A percentile compares a stretch with the other conserved stretches of the same genome.
Evolutionary conservation across 92 coral and sea anemone genomes (phyloP).

Genomic region (Actinernus sp.): DNA sequence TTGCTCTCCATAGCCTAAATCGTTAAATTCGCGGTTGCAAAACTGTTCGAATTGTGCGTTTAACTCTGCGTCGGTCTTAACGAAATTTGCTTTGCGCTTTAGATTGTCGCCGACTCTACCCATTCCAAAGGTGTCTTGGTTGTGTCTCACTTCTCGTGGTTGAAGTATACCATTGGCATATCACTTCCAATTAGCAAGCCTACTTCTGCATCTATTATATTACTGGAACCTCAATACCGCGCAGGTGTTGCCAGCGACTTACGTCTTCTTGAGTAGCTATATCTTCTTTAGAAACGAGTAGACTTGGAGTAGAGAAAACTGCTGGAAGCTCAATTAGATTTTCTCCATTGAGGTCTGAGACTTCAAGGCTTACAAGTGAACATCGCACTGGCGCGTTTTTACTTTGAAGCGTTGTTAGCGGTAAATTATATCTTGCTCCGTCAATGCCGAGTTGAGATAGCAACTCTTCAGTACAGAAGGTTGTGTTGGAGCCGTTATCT

Average conservation of each 20-base stretch:
- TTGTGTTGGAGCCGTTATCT: constrained; percentile 3
- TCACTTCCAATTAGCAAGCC: constrained; percentile 47
- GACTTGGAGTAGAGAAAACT: constrained; percentile 2
- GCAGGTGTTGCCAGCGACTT: constrained; percentile 8
- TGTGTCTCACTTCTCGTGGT: constrained; percentile 20
- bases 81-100: constrained; percentile 6
- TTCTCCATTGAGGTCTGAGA: constrained; percentile 4
- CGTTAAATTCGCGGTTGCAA: constrained; percentile 59
- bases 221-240: not conserved
- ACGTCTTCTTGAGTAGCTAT: constrained; percentile 14
- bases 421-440: not conserved
- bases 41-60: constrained; percentile 29
- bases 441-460: not conserved
- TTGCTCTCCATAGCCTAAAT: not conserved
- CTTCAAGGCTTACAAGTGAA: not conserved
- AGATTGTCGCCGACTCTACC: not conserved
- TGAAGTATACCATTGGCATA: constrained; percentile 24
- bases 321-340: not conserved
- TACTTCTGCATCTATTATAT: constrained; percentile 33
- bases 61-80: constrained; percentile 1
- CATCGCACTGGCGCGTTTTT: not conserved
- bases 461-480: not conserved
- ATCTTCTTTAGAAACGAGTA: constrained; percentile 18
- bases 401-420: constrained; percentile 11
- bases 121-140: constrained; percentile 26